These are phyloP conservation scores for Euplagia quadripunctaria DNA, from an alignment of 2,888 invertebrate species.

Conservation along the genomic window DNA sequence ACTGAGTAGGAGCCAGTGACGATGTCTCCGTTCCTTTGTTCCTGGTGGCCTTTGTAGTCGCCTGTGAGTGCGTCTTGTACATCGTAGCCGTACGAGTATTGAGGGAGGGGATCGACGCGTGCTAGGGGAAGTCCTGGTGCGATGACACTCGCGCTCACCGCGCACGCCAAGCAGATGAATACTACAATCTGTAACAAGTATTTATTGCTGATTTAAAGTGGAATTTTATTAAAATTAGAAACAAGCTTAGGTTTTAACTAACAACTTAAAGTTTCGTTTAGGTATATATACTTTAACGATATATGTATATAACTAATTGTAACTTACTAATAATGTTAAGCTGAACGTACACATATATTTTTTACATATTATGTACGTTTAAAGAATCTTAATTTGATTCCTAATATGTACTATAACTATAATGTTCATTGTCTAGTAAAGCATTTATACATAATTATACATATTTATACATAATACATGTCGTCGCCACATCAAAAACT, in stretches of 20 bases:
- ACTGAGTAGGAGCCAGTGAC: constrained; percentile 87
- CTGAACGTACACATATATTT: too few relatives aligned
- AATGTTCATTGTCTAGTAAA: too few relatives aligned
- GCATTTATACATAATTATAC: too few relatives aligned
- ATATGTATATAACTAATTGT: too few relatives aligned
- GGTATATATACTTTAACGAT: too few relatives aligned
- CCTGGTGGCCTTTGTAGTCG: constrained; percentile 87
- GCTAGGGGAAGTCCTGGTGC: constrained; percentile 73
- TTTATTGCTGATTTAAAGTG: background rate
- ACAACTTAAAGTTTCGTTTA: too few relatives aligned
- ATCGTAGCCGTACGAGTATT: constrained; percentile 88
- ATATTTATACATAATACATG: too few relatives aligned
- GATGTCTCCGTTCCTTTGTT: constrained; percentile 86
- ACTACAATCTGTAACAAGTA: constrained; percentile 77
- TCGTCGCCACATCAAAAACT: too few relatives aligned
- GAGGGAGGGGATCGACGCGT: constrained; percentile 80
- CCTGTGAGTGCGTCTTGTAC: constrained; percentile 87
- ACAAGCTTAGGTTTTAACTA: background rate
- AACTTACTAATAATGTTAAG: too few relatives aligned
- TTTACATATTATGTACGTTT: too few relatives aligned
- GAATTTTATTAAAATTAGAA: background rate
- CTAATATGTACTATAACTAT: too few relatives aligned
- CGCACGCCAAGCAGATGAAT: constrained; percentile 79
- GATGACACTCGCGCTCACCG: constrained; percentile 73
- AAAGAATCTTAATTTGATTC: too few relatives aligned